These are phyloP conservation scores for Drusus annulatus DNA, from an alignment of 1,140 invertebrate species.

Conservation along the genomic window DNA sequence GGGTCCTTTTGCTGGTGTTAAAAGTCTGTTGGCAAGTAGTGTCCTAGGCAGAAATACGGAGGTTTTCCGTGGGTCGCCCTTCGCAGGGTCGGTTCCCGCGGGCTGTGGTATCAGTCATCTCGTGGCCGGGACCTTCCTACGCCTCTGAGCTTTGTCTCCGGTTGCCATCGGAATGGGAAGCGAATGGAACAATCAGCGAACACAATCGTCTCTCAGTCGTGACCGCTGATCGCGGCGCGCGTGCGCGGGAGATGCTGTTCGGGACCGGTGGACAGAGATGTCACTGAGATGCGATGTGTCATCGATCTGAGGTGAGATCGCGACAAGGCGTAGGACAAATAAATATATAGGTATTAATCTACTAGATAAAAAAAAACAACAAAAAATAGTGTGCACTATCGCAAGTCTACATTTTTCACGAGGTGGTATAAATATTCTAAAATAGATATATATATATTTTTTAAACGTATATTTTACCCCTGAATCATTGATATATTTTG, in stretches of 20 bases:
- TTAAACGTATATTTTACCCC: too few species aligned
- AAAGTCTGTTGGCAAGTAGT: background rate
- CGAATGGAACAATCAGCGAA: conserved; percentile 30
- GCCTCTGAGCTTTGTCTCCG: conserved; percentile 33
- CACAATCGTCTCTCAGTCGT: conserved; percentile 36
- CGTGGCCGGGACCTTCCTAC: conserved; percentile 34
- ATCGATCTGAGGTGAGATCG: conserved; percentile 6
- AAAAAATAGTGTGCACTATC: too few species aligned
- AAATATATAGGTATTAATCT: too few species aligned
- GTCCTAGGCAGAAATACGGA: background rate
- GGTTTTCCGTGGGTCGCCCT: conserved; percentile 4
- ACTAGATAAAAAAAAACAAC: too few species aligned
- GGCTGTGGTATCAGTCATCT: conserved; percentile 29
- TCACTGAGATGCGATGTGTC: conserved; percentile 12
- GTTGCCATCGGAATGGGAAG: conserved; percentile 33
- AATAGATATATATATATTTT: too few species aligned
- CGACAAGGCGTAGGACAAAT: background rate
- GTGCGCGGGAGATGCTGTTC: conserved; percentile 27
- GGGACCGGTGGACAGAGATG: conserved; percentile 25
- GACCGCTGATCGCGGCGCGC: conserved; percentile 34
- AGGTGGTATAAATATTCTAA: too few species aligned
- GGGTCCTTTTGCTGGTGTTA: background rate
- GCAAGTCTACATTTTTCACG: too few species aligned
- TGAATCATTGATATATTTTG: too few species aligned
- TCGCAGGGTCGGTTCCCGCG: conserved; percentile 15